Evolutionary conservation across 1,140 invertebrate genomes (phyloP).

Genomic region (Drosophila leontia): DNA sequence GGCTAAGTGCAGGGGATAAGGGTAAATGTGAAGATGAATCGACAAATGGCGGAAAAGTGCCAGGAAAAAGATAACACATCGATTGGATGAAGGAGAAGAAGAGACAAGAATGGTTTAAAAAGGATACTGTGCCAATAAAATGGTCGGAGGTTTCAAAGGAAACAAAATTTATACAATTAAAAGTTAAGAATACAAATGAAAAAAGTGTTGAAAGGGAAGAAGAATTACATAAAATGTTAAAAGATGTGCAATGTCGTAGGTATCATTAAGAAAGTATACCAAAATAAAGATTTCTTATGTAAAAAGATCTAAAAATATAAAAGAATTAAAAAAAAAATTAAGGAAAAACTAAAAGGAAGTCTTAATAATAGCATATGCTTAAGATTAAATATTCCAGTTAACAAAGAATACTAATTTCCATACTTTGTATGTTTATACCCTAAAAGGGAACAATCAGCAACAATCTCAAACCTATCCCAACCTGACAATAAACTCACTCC

Average conservation of each 20-base stretch:
- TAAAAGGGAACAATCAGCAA: background rate
- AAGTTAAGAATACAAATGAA: background rate
- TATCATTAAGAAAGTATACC: background rate
- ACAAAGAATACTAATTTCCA: background rate
- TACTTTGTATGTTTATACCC: background rate
- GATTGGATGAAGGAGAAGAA: background rate
- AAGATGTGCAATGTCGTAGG: no score
- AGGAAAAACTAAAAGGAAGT: no score
- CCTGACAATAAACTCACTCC: background rate
- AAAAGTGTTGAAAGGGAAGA: no score
- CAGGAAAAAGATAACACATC: conserved; percentile 20
- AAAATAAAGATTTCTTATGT: no score
- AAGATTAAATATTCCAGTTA: background rate
- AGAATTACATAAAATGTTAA: background rate
- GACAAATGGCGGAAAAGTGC: conserved; percentile 13
- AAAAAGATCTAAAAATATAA: background rate
- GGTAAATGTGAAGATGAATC: conserved; percentile 9
- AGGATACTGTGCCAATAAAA: conserved; percentile 21
- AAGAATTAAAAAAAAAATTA: background rate
- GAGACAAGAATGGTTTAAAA: background rate
- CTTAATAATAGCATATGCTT: background rate
- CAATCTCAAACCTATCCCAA: conserved; percentile 6
- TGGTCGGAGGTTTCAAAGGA: background rate
- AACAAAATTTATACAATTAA: background rate
- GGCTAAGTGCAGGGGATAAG: conserved; percentile 2